Base-by-base conservation (phyloP, 1,140 invertebrate species). In the Cydia fagiglandana region DNA sequence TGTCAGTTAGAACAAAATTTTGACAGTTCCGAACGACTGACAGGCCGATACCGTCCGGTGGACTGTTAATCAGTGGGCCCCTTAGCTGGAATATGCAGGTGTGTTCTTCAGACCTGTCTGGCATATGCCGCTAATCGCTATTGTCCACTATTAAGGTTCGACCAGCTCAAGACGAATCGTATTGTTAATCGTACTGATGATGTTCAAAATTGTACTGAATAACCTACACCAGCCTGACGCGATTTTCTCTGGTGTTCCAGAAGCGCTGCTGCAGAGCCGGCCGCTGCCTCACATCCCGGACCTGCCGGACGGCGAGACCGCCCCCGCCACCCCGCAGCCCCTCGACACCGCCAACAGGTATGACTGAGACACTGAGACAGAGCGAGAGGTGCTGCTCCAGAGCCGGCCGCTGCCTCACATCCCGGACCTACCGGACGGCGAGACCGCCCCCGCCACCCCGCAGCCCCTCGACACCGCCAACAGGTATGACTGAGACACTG, bases 331-430 rank as follows among this genome's bases (percentile, higher is more conserved):
- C n/a, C n/a, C 34, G 84, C 93, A 78, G 83, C 12, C 86, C n/a
- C n/a, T 93, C 68, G 93, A 93, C 78, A 83, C 87, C 7, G 92
- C 92, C 64, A 93, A 91, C 83, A 92, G 91, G 91, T 90, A n/a
- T n/a, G n/a, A n/a, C n/a, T n/a, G n/a, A n/a, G n/a, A 73, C 9
- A 17, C 28, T 30, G 47, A 50, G 47, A 50, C 13, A 9, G 38
- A 41, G 38, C 38, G 38, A 41, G 38, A n/a, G n/a, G n/a, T n/a
- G n/a, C n/a, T n/a, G 84, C 94, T 98, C 79, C 97, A 98, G 93
- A 98, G 96, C 86, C 95, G 97, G 87, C 97, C 97, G 76, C 94
- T 98, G 88, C 97, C 97, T 82, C 97, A 98, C 92, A 97, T 98
- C 90, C 97, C 97, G 82, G 96, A 92, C 93, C 94, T 93, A 93